phyloP scores from a whole-genome alignment of 1,140 invertebrate species.

The Nasonia longicornis region DNA sequence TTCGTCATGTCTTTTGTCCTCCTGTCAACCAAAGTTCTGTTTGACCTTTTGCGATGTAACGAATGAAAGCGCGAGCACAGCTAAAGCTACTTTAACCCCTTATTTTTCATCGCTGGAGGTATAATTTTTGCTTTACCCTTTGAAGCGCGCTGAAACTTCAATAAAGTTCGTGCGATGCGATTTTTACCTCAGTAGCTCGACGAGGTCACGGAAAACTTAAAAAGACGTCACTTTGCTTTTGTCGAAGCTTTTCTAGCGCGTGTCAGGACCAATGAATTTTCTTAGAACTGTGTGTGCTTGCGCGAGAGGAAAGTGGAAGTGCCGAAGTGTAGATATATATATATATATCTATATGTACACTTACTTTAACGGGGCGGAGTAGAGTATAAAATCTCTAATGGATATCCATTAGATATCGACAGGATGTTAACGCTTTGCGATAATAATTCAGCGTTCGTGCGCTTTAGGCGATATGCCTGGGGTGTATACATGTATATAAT shows the following conservation, averaged over 20 bases:
- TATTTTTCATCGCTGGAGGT: too few relatives aligned
- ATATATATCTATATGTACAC: neutral
- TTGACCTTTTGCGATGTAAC: too few relatives aligned
- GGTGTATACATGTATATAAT: neutral
- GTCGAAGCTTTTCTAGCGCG: neutral
- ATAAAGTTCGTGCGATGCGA: neutral
- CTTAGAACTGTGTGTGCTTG: neutral
- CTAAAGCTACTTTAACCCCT: too few relatives aligned
- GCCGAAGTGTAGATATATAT: neutral
- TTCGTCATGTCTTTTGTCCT: too few relatives aligned
- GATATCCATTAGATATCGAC: neutral
- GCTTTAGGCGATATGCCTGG: neutral
- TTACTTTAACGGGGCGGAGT: neutral
- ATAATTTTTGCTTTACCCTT: neutral
- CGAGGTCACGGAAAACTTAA: neutral
- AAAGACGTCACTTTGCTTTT: neutral
- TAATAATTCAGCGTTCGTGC: neutral
- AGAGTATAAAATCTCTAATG: neutral
- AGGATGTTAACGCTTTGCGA: neutral
- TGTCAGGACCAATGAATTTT: neutral
- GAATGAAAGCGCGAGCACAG: too few relatives aligned
- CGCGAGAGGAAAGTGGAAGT: neutral
- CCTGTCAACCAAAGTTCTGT: too few relatives aligned
- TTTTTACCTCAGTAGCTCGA: neutral
- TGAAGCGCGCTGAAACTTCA: neutral